Conservation (phyloP, 2,113 vertebrate genomes). For the Strix aluco region DNA sequence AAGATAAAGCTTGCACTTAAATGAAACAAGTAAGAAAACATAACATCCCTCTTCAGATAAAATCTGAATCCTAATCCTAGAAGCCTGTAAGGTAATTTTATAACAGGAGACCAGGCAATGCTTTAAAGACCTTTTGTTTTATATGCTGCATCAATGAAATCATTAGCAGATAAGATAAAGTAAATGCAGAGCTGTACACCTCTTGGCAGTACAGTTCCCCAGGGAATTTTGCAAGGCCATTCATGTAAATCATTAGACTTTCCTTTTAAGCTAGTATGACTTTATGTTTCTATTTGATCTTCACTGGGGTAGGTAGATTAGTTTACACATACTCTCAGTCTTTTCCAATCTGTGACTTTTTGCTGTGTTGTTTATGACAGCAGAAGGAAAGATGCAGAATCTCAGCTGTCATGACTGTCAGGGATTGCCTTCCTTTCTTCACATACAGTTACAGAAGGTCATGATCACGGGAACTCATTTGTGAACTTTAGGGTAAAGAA, state of each 20-base stretch:
- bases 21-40: not conserved
- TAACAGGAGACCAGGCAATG: conserved; percentile 8
- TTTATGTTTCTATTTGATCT: not conserved
- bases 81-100: conserved; percentile 11
- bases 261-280: not conserved
- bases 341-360: not conserved
- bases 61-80: conserved; percentile 25
- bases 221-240: not conserved
- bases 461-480: rapidly evolving
- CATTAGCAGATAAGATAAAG: conserved; percentile 40
- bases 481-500: not conserved
- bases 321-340: not conserved
- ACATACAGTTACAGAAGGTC: rapidly evolving
- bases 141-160: not conserved
- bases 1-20: conserved; percentile 24
- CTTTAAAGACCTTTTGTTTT: conserved; percentile 12
- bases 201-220: not conserved
- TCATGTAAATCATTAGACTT: not conserved
- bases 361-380: not conserved
- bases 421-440: not conserved
- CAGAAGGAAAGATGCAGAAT: not conserved
- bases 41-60: not conserved
- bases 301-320: not conserved
- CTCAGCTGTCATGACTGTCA: not conserved
- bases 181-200: not conserved